These are phyloP conservation scores for Yponomeuta plumbellus DNA, from an alignment of 2,888 invertebrate species.

Conservation along the genomic window DNA sequence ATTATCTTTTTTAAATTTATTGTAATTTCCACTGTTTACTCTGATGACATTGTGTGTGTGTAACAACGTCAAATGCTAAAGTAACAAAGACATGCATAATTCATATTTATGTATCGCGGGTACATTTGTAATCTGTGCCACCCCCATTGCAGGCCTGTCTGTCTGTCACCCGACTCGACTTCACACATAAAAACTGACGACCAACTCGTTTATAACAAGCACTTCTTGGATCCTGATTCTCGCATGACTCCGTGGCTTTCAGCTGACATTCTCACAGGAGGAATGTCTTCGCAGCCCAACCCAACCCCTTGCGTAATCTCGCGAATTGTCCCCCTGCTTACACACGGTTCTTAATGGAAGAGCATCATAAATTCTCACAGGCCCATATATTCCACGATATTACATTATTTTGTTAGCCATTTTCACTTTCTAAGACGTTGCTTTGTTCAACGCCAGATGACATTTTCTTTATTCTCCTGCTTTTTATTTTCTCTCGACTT, in stretches of 20 bases:
- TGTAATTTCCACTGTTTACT: background rate
- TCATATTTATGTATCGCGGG: slow-evolving; percentile 41
- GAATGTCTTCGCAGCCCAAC: slow-evolving; percentile 19
- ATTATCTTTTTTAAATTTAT: background rate
- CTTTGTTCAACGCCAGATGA: slow-evolving; percentile 9
- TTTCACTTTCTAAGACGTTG: slow-evolving; percentile 22
- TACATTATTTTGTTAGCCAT: slow-evolving; percentile 23
- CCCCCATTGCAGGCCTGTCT: slow-evolving; percentile 19
- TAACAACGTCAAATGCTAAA: slow-evolving; percentile 27
- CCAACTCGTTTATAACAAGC: slow-evolving; percentile 37
- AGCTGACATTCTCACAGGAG: background rate
- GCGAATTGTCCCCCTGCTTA: slow-evolving; percentile 6
- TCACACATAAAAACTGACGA: slow-evolving; percentile 32
- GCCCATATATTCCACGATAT: slow-evolving; percentile 23
- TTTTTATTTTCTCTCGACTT: slow-evolving; percentile 8
- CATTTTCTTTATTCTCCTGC: slow-evolving; percentile 14
- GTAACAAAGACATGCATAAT: slow-evolving; percentile 45
- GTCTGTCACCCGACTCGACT: slow-evolving; percentile 10
- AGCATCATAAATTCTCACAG: slow-evolving; percentile 23
- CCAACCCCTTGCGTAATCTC: slow-evolving; percentile 19
- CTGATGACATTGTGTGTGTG: background rate
- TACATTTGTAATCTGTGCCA: slow-evolving; percentile 31
- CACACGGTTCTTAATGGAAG: slow-evolving; percentile 23
- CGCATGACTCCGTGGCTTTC: background rate
- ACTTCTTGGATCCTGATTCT: slow-evolving; percentile 19